Conservation (phyloP, 2,888 invertebrate genomes). For the Chydorus sphaericus region DNA sequence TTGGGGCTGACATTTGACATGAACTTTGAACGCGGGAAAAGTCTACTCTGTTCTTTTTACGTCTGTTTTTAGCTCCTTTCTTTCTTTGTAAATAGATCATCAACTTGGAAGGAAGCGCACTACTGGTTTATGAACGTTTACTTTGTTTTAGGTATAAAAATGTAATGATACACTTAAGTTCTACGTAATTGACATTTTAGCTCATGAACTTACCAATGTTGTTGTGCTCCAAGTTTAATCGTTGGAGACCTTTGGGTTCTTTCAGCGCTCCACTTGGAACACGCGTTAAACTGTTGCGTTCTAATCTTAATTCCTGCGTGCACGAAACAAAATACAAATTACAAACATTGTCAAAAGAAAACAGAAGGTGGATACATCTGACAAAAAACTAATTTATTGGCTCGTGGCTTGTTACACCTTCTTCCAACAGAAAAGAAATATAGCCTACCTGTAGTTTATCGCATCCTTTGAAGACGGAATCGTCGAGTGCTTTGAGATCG, state of each 20-base stretch:
- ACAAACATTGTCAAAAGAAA: neutral
- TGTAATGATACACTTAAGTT: too few species aligned
- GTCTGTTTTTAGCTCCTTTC: neutral
- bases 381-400: neutral
- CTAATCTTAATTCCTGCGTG: conserved; percentile 56
- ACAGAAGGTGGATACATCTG: neutral
- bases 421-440: neutral
- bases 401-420: neutral
- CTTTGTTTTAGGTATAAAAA: too few species aligned
- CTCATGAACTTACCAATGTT: conserved; percentile 62
- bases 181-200: too few species aligned
- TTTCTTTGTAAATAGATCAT: neutral
- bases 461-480: conserved; percentile 72
- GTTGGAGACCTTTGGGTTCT: conserved; percentile 55
- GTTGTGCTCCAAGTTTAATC: conserved; percentile 60
- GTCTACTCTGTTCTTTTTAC: neutral
- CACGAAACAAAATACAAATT: neutral
- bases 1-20: too few species aligned
- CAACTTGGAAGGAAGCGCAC: neutral
- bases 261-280: conserved; percentile 67
- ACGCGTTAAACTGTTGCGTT: conserved; percentile 58
- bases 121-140: too few species aligned
- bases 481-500: conserved; percentile 64
- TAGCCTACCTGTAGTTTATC: conserved; percentile 47
- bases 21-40: too few species aligned